Base-by-base conservation (phyloP, 2,888 invertebrate genomes). In the Serrognathus titanus region DNA sequence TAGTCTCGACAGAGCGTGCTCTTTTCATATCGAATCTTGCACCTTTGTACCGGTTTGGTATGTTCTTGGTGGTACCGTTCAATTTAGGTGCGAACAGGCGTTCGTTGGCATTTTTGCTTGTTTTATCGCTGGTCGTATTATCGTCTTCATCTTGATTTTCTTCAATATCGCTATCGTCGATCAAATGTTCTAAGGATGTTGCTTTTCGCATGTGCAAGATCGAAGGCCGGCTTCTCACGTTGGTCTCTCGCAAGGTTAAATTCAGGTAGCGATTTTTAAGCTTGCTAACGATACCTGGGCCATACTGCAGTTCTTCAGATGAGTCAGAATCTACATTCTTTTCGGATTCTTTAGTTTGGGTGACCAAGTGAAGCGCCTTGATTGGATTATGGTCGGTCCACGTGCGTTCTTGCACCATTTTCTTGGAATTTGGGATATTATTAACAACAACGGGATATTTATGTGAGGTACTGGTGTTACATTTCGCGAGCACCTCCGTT, bases 271-370 rank as follows among this genome's bases (percentile, higher is more conserved):
- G 88, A 73, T 91, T 90, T 74, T 91, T 88, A 65, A 94, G 83
- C 69, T 89, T 89, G 71, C 90, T 92, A 39, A 94, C 94, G 72
- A 94, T 94, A 56, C 94, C 94, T 51, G 94, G 94, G 1, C 94
- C 94, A 80, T 94, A 94, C 72, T 89, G 88, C 56, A 94, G 80
- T 74, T 94, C 94, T 77, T 92, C 92, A 65, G 83, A 83, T 51
- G 83, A 82, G 71, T 85, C 85, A 54, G 82, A 81, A 60, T 80
- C 79, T 51, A 74, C 75, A 45, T 36, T 48, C 55, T 65, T 68
- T 46, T 67, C 57, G 65, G 69, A 70, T 60, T 66, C 66, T 47
- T 63, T 64, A 41, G 64, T 62, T 40, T 66, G 64, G 16, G 66
- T 66, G 51, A 60, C 61, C 53, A 65, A 61, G 61, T 65, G 58